Percentiles rank a stretch among this genome's conserved stretches.
Evolutionary conservation across 2,113 vertebrate species (phyloP).

Genomic region (Brachionichthys hirsutus): DNA sequence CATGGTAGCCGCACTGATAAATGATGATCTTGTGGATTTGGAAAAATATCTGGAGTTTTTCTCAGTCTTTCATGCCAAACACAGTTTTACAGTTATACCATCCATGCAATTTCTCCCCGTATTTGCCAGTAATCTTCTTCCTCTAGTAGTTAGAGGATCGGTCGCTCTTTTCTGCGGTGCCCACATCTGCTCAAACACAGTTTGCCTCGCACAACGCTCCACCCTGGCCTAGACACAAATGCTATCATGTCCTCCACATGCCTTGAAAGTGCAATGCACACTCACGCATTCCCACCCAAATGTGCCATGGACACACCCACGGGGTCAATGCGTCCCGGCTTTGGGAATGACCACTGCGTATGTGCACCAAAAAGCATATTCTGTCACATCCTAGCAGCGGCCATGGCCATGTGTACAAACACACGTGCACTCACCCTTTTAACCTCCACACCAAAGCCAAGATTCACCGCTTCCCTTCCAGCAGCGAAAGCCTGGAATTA

Average conservation of each 20-base stretch:
- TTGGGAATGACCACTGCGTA: no score
- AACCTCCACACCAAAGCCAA: slow-evolving; percentile 67
- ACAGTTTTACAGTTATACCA: slow-evolving; percentile 30
- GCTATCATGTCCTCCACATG: slow-evolving; percentile 4
- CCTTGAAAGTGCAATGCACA: neutral
- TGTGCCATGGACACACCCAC: neutral
- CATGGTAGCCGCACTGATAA: slow-evolving; percentile 53
- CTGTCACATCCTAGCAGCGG: slow-evolving; percentile 14
- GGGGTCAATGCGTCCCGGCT: no score
- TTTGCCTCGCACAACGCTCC: slow-evolving; percentile 31
- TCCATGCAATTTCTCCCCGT: slow-evolving; percentile 55
- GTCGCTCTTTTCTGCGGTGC: slow-evolving; percentile 48
- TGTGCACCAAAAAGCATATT: slow-evolving; percentile 10
- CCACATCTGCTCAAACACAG: slow-evolving; percentile 48
- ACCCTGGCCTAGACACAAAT: slow-evolving; percentile 29
- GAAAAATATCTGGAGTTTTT: slow-evolving; percentile 59
- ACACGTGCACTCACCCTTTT: slow-evolving; percentile 33
- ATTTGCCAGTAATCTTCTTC: slow-evolving; percentile 48
- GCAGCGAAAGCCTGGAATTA: slow-evolving; percentile 62
- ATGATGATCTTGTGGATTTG: slow-evolving; percentile 55
- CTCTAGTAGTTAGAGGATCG: slow-evolving; percentile 54
- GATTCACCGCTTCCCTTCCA: slow-evolving; percentile 63
- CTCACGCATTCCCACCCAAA: slow-evolving; percentile 5
- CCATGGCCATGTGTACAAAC: slow-evolving; percentile 44
- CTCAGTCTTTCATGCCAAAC: slow-evolving; percentile 54